Evolutionary conservation across 2,888 invertebrate genomes (phyloP), one percentile per base, ranked within the genome.

Genomic region (Cerceris ruficornis): DNA sequence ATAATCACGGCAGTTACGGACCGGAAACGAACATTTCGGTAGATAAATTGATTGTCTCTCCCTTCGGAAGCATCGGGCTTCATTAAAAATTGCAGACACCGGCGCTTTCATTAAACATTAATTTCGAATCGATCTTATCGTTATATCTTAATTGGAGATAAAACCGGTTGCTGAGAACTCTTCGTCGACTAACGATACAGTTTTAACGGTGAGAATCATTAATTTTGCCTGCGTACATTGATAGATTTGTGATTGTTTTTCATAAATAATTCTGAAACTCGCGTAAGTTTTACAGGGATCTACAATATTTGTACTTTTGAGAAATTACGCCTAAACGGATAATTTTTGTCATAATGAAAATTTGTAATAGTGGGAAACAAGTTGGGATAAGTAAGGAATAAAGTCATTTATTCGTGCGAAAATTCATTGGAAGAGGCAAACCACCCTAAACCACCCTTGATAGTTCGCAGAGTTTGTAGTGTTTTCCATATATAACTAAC

Each of bases 11-110:
- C 64, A 71, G 73, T 73, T 67, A 66, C 57, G 14, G 66, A 65
- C 58, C 9, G 55, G 60, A 66, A 62, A 17, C 42, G 58, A 64
- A 66, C 65, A 66, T 68, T 69, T 57, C 65, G 41, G 14, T 17
- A 72, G 61, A 82, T 76, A 75, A 83, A 83, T 83, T 81, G 71
- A 83, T 83, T 71, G 70, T 75, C 57, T 49, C 52, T 14, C 8
- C 49, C 69, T 77, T 72, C 73, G 42, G 41, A 42, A 14, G 49
- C 42, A 59, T 14, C 41, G 61, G 15, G 46, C 43, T 60, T 80
- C 70, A 71, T 80, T 75, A 78, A 80, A 78, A 77, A 80, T 80
- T 77, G 69, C 54, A 57, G 46, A 72, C 43, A 28, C 15, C 43
- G 50, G n/a, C 54, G 46, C 72, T 65, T 54, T 69, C 77, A 50